phyloP scores from a whole-genome alignment of 2,888 invertebrate species.

The Stictocephala bisonia region DNA sequence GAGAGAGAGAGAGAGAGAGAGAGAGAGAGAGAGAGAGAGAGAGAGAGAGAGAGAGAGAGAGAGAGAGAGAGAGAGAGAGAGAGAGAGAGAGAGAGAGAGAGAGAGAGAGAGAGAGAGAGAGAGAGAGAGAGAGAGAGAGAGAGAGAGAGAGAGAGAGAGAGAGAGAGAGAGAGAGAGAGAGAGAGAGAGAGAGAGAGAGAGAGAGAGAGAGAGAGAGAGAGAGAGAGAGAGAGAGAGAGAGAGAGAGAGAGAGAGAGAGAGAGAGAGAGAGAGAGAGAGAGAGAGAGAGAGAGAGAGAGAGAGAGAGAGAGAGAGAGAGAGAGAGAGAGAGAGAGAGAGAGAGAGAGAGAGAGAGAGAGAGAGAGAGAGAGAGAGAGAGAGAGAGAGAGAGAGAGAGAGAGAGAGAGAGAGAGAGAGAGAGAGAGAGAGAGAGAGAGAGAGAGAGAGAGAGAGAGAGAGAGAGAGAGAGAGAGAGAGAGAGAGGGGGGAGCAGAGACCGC shows the following conservation, averaged over 20 bases:
- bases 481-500: background rate
- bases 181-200: background rate
- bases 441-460: conserved; percentile 9
- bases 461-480: conserved; percentile 5
- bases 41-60: background rate
- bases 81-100: background rate
- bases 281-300: background rate
- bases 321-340: background rate
- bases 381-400: background rate
- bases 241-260: background rate
- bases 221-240: background rate
- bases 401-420: conserved; percentile 3
- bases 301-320: background rate
- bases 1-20: background rate
- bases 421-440: background rate
- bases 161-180: background rate
- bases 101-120: background rate
- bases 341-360: conserved; percentile 4
- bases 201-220: background rate
- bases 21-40: background rate
- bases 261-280: background rate
- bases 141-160: background rate
- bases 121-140: background rate
- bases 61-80: background rate
- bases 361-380: background rate